Conservation (phyloP, 2,113 vertebrate genomes). For the Poecile atricapillus region DNA sequence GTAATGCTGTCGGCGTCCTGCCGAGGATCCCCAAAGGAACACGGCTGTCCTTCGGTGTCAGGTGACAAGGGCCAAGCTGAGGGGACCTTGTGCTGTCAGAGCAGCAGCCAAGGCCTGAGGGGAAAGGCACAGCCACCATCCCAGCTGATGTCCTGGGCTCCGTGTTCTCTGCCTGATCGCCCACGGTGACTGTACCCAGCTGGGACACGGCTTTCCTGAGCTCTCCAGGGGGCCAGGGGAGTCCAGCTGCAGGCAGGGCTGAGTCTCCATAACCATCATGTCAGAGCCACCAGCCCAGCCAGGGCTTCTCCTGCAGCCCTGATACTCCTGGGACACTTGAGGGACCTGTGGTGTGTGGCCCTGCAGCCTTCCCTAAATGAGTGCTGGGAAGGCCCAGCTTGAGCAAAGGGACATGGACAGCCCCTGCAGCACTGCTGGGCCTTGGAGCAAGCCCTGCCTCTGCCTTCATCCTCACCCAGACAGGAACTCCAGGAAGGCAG, state of each 20-base stretch:
- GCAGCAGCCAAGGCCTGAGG: too few relatives aligned
- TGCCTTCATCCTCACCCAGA: not conserved
- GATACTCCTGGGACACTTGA: not conserved
- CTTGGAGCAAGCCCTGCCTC: not conserved
- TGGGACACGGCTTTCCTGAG: fast-evolving
- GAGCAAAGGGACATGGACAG: not conserved
- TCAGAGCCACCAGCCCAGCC: not conserved
- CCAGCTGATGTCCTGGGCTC: not conserved
- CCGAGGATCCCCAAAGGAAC: too few relatives aligned
- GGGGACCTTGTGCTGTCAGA: too few relatives aligned
- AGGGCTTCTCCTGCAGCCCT: not conserved
- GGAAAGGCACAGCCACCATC: not conserved
- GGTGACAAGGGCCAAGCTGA: too few relatives aligned
- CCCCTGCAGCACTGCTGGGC: not conserved
- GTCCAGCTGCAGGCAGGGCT: not conserved
- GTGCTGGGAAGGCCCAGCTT: not conserved
- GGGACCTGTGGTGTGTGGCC: not conserved
- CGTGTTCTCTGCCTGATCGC: not conserved
- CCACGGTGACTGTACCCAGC: fast-evolving
- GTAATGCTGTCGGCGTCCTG: too few relatives aligned
- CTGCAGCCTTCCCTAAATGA: too few relatives aligned
- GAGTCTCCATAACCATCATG: not conserved
- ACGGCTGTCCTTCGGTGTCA: too few relatives aligned
- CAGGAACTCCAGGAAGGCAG: too few relatives aligned
- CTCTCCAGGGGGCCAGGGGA: not conserved